Base-by-base conservation (phyloP, 1,140 invertebrate species). In the Polypedilum vanderplanki region DNA sequence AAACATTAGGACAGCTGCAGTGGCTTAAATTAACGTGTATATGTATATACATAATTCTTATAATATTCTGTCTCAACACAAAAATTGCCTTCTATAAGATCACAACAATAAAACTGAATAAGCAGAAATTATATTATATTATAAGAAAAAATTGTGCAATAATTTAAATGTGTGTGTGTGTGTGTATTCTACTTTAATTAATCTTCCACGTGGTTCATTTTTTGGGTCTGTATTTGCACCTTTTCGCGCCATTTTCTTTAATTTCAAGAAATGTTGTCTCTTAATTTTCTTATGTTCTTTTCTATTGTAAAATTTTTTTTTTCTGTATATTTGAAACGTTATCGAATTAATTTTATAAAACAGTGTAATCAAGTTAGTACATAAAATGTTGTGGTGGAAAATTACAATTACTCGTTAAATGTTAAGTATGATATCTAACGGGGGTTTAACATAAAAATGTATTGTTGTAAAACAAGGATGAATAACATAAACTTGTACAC, bases 1-100 rank as follows among this genome's bases (percentile, higher is more conserved):
- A 57, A 57, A 57, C n/a, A 57, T 57, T 57, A 57, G 46, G 46
- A n/a, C 46, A 57, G 46, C 46, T 57, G 46, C 46, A 57, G 12
- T 46, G 2, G 10, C 12, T 57, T 57, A 57, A 57, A 57, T 46
- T 12, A 46, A 46, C 15, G 12, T 57, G 46, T 57, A n/a, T n/a
- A 12, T n/a, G 15, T n/a, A n/a, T 57, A 12, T 57, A n/a, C 46
- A 9, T 46, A 46, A 3, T 46, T 15, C 46, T 57, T 57, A 33
- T 33, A 33, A 33, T 33, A 33, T 33, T 33, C 24, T 33, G 24
- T 33, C 5, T 33, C 24, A 33, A 33, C 5, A 33, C 24, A 57
- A 57, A 12, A 57, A 57, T 12, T 5, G 46, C 12, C 46, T n/a
- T 3, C 46, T n/a, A 4, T 12, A 57, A n/a, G 46, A 12, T 57